Evolutionary conservation across 2,113 vertebrate species (phyloP).

Genomic region (Platysteira castanea): DNA sequence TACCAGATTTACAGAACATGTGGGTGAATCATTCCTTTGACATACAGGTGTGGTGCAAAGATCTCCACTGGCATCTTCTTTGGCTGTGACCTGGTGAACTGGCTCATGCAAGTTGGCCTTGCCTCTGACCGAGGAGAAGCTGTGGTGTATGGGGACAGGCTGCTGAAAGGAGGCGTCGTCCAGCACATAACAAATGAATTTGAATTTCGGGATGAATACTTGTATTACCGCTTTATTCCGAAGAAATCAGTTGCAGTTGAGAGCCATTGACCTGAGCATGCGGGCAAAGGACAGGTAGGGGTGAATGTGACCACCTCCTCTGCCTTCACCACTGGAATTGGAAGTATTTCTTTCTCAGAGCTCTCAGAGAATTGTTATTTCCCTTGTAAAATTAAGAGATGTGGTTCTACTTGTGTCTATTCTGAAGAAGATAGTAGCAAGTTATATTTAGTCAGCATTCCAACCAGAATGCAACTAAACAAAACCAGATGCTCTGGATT

Average conservation of each 20-base stretch:
- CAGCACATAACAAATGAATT: slow-evolving; percentile 84
- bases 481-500: background rate
- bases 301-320: background rate
- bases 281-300: background rate
- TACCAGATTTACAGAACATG: slow-evolving; percentile 81
- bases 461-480: background rate
- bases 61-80: slow-evolving; percentile 83
- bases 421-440: background rate
- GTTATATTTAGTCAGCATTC: background rate
- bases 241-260: slow-evolving; percentile 28
- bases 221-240: slow-evolving; percentile 83
- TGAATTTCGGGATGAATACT: slow-evolving; percentile 82
- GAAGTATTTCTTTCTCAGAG: background rate
- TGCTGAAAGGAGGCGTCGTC: slow-evolving; percentile 85
- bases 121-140: slow-evolving; percentile 87
- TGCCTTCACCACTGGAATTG: background rate
- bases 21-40: slow-evolving; percentile 82
- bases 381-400: background rate
- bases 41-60: slow-evolving; percentile 82
- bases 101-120: slow-evolving; percentile 90
- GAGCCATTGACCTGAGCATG: background rate
- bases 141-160: slow-evolving; percentile 81
- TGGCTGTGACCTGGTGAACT: slow-evolving; percentile 91
- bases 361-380: background rate
- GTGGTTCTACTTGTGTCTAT: background rate